Evolutionary conservation across 2,797 vertebrate species (phyloP).

Genomic region (Hafferia zeledoni): DNA sequence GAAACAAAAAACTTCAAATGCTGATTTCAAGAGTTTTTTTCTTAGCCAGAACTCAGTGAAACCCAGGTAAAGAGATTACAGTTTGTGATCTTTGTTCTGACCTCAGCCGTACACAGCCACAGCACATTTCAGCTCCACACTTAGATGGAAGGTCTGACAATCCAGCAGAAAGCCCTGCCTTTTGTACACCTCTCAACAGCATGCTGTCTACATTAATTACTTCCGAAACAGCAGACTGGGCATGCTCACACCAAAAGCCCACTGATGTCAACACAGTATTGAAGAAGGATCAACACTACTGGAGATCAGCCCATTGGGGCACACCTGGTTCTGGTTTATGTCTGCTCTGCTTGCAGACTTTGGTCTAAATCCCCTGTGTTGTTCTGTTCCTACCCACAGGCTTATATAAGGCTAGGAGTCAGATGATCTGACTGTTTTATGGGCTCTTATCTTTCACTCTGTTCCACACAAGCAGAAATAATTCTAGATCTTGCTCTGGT

Average conservation of each 20-base stretch:
- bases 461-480: not conserved
- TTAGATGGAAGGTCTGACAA: not conserved
- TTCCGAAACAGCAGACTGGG: not conserved
- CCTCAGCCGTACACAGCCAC: fast-evolving
- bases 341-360: not conserved
- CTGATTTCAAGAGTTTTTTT: not conserved
- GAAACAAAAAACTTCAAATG: not conserved
- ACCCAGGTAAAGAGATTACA: not conserved
- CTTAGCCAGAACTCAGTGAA: not conserved
- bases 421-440: constrained; percentile 11
- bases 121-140: not conserved
- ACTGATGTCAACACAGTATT: not conserved
- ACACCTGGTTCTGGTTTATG: constrained; percentile 39
- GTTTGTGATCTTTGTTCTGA: not conserved
- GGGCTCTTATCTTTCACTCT: not conserved
- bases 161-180: not conserved
- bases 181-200: not conserved
- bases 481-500: not conserved
- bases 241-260: not conserved
- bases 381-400: not conserved
- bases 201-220: not conserved
- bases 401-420: not conserved
- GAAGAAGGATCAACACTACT: not conserved
- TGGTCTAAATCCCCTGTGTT: not conserved
- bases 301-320: not conserved